These are phyloP conservation scores for Leptothorax acervorum DNA, from an alignment of 2,888 invertebrate species.

Conservation along the genomic window DNA sequence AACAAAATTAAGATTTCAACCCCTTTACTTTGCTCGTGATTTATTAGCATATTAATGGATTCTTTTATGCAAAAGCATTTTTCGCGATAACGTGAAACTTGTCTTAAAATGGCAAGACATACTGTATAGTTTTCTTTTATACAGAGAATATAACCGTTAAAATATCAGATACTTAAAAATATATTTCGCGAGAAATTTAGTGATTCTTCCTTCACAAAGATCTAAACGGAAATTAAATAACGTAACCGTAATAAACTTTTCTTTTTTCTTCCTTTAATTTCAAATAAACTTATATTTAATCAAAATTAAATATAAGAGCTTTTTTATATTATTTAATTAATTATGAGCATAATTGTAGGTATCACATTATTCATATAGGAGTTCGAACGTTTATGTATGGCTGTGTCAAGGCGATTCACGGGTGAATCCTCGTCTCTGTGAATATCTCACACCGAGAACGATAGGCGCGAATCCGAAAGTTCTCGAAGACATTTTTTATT, in stretches of 20 bases:
- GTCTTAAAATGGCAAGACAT: background rate
- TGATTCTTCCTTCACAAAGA: background rate
- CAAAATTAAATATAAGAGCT: background rate
- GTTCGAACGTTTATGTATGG: background rate
- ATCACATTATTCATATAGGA: background rate
- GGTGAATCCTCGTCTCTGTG: background rate
- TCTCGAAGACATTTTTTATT: background rate
- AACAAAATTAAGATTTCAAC: constrained; percentile 27
- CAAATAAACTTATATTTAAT: background rate
- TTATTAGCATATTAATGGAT: constrained; percentile 32
- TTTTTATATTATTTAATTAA: background rate
- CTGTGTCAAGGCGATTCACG: background rate
- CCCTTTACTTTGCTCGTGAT: background rate
- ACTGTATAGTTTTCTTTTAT: background rate
- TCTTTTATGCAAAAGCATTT: background rate
- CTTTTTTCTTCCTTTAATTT: background rate
- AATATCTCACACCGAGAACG: background rate
- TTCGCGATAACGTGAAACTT: background rate
- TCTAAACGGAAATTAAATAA: background rate
- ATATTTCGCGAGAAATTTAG: background rate
- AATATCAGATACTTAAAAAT: background rate
- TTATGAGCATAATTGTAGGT: background rate
- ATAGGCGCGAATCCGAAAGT: background rate
- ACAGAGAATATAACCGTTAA: background rate
- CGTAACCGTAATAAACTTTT: background rate